Percentiles rank a stretch among this genome's conserved stretches.
These are phyloP conservation scores for Emmelina monodactyla DNA, from an alignment of 2,888 invertebrate species.

Conservation along the genomic window DNA sequence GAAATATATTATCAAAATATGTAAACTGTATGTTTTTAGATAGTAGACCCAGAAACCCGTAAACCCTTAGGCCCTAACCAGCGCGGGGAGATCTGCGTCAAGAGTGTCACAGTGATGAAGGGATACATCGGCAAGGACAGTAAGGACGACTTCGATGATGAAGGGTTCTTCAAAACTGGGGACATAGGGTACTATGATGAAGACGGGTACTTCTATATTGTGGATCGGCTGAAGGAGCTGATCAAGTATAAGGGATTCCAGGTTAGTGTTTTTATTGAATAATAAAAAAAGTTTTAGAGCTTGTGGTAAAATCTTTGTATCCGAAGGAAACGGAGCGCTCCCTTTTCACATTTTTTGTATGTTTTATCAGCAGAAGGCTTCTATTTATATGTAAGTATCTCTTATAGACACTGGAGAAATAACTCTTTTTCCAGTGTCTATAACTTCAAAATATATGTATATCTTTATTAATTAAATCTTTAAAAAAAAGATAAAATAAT, in stretches of 20 bases:
- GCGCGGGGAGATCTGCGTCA: constrained; percentile 82
- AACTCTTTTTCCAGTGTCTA: too few relatives aligned
- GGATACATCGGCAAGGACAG: constrained; percentile 70
- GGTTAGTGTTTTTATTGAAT: too few relatives aligned
- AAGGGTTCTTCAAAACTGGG: constrained; percentile 77
- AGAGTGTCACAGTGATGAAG: constrained; percentile 79
- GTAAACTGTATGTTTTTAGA: constrained; percentile 21
- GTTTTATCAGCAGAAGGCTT: too few relatives aligned
- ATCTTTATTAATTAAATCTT: too few relatives aligned
- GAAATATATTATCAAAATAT: not conserved
- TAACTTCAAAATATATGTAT: too few relatives aligned
- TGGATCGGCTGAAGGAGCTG: constrained; percentile 44
- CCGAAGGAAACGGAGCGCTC: too few relatives aligned
- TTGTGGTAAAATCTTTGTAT: too few relatives aligned
- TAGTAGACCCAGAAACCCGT: constrained; percentile 68
- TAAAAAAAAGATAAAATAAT: too few relatives aligned
- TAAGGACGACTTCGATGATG: constrained; percentile 74
- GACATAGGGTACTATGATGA: constrained; percentile 49
- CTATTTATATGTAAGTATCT: too few relatives aligned
- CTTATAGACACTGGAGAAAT: too few relatives aligned
- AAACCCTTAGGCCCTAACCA: constrained; percentile 68
- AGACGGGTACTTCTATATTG: constrained; percentile 34
- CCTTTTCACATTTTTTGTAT: too few relatives aligned
- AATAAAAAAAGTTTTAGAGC: too few relatives aligned
- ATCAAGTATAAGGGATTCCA: constrained; percentile 50